Percentiles rank a stretch among this genome's conserved stretches.
phyloP scores from a whole-genome alignment of 1,140 invertebrate species.

The Mactra quadrangularis region DNA sequence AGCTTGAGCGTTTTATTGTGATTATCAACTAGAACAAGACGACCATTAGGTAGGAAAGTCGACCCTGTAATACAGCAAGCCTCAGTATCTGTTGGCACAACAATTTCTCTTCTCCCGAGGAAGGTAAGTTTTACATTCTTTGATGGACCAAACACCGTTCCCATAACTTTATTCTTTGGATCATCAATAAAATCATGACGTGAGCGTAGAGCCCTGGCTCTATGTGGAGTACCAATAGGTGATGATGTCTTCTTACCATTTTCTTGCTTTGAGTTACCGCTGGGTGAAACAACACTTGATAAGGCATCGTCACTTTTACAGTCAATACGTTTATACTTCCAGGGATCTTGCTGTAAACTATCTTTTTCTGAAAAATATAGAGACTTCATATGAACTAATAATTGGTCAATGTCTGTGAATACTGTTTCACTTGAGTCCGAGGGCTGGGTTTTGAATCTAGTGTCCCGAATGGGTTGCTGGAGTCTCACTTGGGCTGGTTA shows the following conservation, averaged over 20 bases:
- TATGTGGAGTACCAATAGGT: too few relatives aligned
- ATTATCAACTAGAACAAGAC: constrained; percentile 52
- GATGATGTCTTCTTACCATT: too few relatives aligned
- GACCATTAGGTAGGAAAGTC: constrained; percentile 45
- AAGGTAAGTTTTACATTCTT: constrained; percentile 24
- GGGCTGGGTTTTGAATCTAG: too few relatives aligned
- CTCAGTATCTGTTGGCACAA: constrained; percentile 2
- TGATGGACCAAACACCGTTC: constrained; percentile 18
- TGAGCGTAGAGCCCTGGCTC: not conserved
- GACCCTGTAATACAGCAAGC: constrained; percentile 23
- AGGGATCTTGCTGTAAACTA: not conserved
- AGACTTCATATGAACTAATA: too few relatives aligned
- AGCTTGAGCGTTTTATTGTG: constrained; percentile 48
- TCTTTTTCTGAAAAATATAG: not conserved
- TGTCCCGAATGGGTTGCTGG: too few relatives aligned
- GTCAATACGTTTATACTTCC: constrained; percentile 1
- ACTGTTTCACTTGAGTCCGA: too few relatives aligned
- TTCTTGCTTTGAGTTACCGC: too few relatives aligned
- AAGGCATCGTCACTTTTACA: not conserved
- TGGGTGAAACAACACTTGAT: not conserved
- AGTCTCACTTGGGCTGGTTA: too few relatives aligned
- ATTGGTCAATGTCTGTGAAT: too few relatives aligned
- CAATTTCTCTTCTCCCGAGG: constrained; percentile 39
- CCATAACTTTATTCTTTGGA: constrained; percentile 2
- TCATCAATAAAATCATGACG: not conserved